phyloP scores from a whole-genome alignment of 1,140 invertebrate species.

The Drosophila suzukii region DNA sequence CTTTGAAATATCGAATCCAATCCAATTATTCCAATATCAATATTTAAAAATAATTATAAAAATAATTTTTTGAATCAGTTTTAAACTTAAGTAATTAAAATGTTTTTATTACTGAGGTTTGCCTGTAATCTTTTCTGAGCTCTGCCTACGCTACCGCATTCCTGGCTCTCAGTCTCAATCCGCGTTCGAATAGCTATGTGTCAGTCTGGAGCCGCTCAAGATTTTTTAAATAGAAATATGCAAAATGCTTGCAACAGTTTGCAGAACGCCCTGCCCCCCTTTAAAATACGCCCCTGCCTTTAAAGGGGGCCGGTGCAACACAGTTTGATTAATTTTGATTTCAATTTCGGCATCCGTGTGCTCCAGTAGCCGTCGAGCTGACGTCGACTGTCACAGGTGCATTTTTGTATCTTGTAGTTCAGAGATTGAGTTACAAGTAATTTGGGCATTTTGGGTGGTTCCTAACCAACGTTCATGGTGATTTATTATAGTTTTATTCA shows the following conservation, averaged over 20 bases:
- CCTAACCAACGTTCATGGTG: conserved; percentile 2
- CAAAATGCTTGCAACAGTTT: conserved; percentile 54
- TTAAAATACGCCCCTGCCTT: conserved; percentile 3
- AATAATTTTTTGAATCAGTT: no score
- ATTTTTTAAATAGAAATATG: conserved; percentile 61
- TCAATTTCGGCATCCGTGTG: conserved; percentile 61
- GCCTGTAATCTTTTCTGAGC: conserved; percentile 17
- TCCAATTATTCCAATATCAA: no score
- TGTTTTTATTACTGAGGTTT: neutral
- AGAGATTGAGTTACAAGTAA: conserved; percentile 33
- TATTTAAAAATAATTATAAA: no score
- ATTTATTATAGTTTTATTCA: conserved; percentile 17
- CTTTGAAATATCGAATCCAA: no score
- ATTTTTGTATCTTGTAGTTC: conserved; percentile 47
- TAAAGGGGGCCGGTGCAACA: conserved; percentile 32
- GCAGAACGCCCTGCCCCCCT: conserved; percentile 13
- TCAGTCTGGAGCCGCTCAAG: conserved; percentile 44
- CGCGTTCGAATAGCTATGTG: conserved; percentile 29
- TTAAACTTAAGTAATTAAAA: no score
- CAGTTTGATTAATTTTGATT: conserved; percentile 77
- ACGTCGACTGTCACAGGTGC: conserved; percentile 64
- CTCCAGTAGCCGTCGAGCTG: conserved; percentile 59
- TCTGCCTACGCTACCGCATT: conserved; percentile 75
- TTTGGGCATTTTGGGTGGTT: conserved; percentile 25
- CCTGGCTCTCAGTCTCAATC: conserved; percentile 42